Percentiles rank a stretch among this genome's conserved stretches.
Conservation (phyloP, 2,797 vertebrate genomes). For the Eulemur mongoz region DNA sequence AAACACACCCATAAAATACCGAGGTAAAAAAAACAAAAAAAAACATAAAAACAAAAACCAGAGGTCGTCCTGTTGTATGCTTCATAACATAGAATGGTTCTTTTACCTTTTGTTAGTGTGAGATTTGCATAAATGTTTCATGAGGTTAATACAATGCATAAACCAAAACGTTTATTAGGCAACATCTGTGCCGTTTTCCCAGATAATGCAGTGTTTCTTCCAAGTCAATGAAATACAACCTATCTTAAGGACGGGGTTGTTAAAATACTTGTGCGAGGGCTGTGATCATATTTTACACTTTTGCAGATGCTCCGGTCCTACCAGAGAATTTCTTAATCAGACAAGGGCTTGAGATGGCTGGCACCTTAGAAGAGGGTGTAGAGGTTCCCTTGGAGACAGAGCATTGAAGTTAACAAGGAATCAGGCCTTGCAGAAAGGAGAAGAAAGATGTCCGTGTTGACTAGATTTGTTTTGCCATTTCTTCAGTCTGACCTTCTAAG, state of each 20-base stretch:
- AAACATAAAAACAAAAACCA: slow-evolving; percentile 51
- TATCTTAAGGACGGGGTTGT: slow-evolving; percentile 84
- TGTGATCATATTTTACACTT: slow-evolving; percentile 81
- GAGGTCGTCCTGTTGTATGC: slow-evolving; percentile 82
- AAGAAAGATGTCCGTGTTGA: background rate
- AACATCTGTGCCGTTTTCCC: slow-evolving; percentile 88
- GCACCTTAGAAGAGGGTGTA: slow-evolving; percentile 17
- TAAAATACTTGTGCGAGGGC: slow-evolving; percentile 82
- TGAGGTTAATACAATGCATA: slow-evolving; percentile 86
- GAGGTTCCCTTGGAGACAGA: background rate
- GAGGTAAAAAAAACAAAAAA: slow-evolving; percentile 66
- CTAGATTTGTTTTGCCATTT: background rate
- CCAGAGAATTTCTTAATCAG: slow-evolving; percentile 78
- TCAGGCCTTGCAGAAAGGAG: background rate
- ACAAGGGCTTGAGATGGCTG: slow-evolving; percentile 39
- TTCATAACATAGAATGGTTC: slow-evolving; percentile 85
- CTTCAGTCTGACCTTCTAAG: background rate
- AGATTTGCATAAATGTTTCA: slow-evolving; percentile 90
- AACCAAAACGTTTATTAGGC: slow-evolving; percentile 84
- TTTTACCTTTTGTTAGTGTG: slow-evolving; percentile 86
- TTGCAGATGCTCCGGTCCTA: slow-evolving; percentile 77
- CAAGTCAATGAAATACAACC: slow-evolving; percentile 86
- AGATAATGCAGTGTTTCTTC: slow-evolving; percentile 84
- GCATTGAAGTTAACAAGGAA: background rate
- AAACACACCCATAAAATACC: slow-evolving; percentile 83